These are phyloP conservation scores for Manis javanica DNA, from an alignment of 2,797 vertebrate species.

Conservation along the genomic window DNA sequence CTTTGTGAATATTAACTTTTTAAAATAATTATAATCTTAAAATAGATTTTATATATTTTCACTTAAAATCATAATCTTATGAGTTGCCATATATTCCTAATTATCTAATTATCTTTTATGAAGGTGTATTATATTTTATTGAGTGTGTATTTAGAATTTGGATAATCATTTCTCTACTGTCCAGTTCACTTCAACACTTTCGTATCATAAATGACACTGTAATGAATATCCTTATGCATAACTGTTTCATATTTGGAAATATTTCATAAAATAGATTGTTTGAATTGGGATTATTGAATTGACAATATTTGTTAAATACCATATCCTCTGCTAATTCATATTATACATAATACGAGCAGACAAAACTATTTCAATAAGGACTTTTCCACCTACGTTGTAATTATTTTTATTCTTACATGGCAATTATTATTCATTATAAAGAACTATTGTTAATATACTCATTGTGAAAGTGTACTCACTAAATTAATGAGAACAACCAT, in stretches of 20 bases:
- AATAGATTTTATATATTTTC: neutral
- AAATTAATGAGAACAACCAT: constrained; percentile 80
- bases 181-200: neutral
- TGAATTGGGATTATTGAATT: neutral
- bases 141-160: neutral
- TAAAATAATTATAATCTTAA: neutral
- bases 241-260: neutral
- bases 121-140: neutral
- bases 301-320: neutral
- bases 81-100: neutral
- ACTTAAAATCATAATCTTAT: neutral
- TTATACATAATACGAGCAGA: neutral
- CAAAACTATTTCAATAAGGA: neutral
- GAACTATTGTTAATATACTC: constrained; percentile 75
- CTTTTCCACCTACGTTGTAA: constrained; percentile 1
- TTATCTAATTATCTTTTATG: neutral
- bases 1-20: neutral
- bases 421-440: constrained; percentile 51
- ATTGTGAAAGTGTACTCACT: constrained; percentile 64
- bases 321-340: neutral
- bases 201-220: neutral
- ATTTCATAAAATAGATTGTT: neutral
- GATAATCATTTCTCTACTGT: neutral
- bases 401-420: constrained; percentile 37
- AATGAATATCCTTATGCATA: neutral